Evolutionary conservation across 1,140 invertebrate genomes (phyloP).

Genomic region (Heliconius eleuchia): DNA sequence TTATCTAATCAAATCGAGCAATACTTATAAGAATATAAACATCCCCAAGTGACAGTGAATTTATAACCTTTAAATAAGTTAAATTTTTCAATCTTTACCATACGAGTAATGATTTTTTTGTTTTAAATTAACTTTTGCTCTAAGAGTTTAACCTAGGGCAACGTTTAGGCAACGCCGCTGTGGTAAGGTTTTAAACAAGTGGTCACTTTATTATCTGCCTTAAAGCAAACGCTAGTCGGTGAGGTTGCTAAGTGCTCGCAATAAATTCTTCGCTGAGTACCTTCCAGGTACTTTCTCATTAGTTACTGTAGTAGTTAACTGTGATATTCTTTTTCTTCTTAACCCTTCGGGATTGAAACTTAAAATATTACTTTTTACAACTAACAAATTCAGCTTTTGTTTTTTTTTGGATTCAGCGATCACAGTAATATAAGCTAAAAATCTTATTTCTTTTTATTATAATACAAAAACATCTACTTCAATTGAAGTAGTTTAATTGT

Average conservation of each 20-base stretch:
- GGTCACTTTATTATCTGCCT: constrained; percentile 56
- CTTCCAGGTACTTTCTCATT: constrained; percentile 62
- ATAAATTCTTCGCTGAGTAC: constrained; percentile 61
- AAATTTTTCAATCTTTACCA: too few relatives aligned
- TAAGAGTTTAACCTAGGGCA: constrained; percentile 12
- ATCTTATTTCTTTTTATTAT: too few relatives aligned
- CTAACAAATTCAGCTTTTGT: background rate
- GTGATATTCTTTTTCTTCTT: constrained; percentile 35
- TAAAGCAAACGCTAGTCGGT: constrained; percentile 52
- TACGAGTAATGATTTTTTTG: background rate
- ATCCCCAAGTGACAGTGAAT: too few relatives aligned
- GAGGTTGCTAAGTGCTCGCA: constrained; percentile 62
- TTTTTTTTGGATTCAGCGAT: background rate
- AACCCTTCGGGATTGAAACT: constrained; percentile 17
- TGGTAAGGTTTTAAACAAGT: constrained; percentile 49
- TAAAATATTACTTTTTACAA: constrained; percentile 1
- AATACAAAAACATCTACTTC: too few relatives aligned
- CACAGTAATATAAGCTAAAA: too few relatives aligned
- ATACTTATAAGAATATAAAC: too few relatives aligned
- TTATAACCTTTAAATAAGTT: too few relatives aligned
- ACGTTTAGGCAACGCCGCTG: constrained; percentile 30
- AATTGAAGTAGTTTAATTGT: too few relatives aligned
- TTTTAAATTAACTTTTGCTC: background rate
- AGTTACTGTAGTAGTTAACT: constrained; percentile 44
- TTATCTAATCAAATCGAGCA: too few relatives aligned